Base-by-base conservation (phyloP, 2,113 vertebrate genomes). In the Petrocephalus microphthalmus region DNA sequence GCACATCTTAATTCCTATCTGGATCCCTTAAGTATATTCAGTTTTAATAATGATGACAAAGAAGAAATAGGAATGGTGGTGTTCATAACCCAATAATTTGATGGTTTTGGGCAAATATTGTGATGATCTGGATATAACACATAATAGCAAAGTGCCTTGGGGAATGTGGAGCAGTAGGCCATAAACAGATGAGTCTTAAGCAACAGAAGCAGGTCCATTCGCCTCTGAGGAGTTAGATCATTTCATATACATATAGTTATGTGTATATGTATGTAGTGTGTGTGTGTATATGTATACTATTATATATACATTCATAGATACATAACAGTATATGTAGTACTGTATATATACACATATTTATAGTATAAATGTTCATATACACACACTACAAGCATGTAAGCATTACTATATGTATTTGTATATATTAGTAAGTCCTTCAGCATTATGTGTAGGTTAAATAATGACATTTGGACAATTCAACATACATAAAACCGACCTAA, bases 131-230 rank as follows among this genome's bases (percentile, higher is more conserved):
- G 64, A 37, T 74, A 64, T 3, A 64, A 10, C n/a, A 64, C 25
- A 25, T 2, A 42, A 42, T 42, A 11, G 22, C n/a, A 81, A n/a
- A 47, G 42, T 37, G 15, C 42, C 42, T 91, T 90, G 37, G 60
- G 93, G 92, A 92, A 88, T 87, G 89, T 74, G 67, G 10, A 37
- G 29, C 11, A 17, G 17, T 37, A 2, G 33, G 6, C 7, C 15
- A 78, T 91, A 91, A 93, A 93, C 91, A 89, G 90, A 90, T 22
- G 0, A 7, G 57, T 13, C 90, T 89, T 49, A 85, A 91, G 90
- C 88, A 91, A 92, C 92, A 90, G 88, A 87, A 87, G 88, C 82
- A 11, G 52, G 71, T 67, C 53, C n/a, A 57, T 25, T 64, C 86
- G 90, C 91, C 89, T 87, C 64, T 57, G 20, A 56, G 85, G 22